Evolutionary conservation across 2,113 vertebrate species (phyloP).

Genomic region (Steatornis caripensis): DNA sequence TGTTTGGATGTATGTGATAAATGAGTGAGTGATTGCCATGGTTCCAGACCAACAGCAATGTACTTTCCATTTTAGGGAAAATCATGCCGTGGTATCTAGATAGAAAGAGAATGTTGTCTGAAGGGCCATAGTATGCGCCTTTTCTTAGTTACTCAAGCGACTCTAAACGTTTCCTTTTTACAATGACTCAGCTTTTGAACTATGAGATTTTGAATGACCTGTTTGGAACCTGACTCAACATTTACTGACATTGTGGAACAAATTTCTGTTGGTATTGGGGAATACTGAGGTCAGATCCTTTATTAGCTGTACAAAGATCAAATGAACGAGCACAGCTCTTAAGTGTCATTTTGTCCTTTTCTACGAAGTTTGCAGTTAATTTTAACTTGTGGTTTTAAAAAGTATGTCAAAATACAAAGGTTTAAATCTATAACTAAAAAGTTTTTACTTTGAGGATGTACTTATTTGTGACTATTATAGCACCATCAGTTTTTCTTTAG

Average conservation of each 20-base stretch:
- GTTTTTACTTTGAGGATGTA: not conserved
- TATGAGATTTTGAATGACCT: not conserved
- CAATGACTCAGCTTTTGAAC: not conserved
- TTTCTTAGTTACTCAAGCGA: not conserved
- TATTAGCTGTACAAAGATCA: not conserved
- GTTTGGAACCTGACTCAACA: not conserved
- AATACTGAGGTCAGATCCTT: not conserved
- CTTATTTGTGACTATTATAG: not conserved
- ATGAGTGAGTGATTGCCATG: not conserved
- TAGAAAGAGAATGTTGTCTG: not conserved
- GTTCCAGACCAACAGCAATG: not conserved
- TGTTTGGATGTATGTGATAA: not conserved
- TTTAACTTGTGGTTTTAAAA: not conserved
- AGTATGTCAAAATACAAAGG: not conserved
- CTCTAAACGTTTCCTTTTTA: not conserved
- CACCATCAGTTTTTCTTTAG: not conserved
- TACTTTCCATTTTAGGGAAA: not conserved
- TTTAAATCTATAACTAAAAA: not conserved
- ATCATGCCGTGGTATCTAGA: not conserved
- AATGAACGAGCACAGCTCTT: not conserved
- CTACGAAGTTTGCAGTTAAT: not conserved
- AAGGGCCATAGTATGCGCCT: not conserved
- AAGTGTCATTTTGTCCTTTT: not conserved
- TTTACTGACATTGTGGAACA: not conserved
- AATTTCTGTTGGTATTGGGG: not conserved